phyloP scores from a whole-genome alignment of 2,113 vertebrate species.

The Clarias gariepinus region DNA sequence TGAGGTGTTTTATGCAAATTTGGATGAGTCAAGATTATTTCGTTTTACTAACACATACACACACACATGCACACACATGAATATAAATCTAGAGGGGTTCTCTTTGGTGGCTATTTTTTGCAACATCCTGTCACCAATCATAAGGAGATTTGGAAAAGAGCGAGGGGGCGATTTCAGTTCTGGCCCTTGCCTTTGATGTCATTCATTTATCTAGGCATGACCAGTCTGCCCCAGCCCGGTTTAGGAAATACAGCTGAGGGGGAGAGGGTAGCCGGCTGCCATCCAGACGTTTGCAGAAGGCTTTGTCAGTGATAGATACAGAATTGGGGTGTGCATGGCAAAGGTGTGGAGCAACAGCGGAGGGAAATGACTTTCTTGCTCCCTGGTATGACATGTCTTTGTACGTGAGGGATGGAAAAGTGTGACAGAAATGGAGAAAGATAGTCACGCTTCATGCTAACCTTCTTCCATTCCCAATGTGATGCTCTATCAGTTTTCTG shows the following conservation, averaged over 20 bases:
- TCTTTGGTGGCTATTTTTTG: neutral
- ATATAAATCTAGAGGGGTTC: neutral
- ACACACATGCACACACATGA: neutral
- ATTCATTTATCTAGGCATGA: conserved; percentile 38
- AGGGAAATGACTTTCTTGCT: conserved; percentile 68
- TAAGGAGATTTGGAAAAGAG: neutral
- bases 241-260: conserved; percentile 44
- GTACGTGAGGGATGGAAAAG: conserved; percentile 52
- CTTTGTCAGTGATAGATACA: conserved; percentile 38
- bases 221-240: conserved; percentile 47
- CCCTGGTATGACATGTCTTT: conserved; percentile 59
- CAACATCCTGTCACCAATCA: neutral
- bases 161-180: conserved; percentile 29
- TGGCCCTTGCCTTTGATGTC: conserved; percentile 57
- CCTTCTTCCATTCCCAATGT: conserved; percentile 50
- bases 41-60: neutral
- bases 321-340: conserved; percentile 63
- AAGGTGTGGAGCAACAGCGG: conserved; percentile 58
- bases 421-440: conserved; percentile 59
- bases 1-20: neutral
- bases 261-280: conserved; percentile 35
- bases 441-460: conserved; percentile 40
- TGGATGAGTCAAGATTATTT: neutral
- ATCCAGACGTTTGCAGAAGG: conserved; percentile 53
- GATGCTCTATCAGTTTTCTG: conserved; percentile 48